Evolutionary conservation across 2,113 vertebrate genomes (phyloP).

Genomic region (Hydropotes inermis): DNA sequence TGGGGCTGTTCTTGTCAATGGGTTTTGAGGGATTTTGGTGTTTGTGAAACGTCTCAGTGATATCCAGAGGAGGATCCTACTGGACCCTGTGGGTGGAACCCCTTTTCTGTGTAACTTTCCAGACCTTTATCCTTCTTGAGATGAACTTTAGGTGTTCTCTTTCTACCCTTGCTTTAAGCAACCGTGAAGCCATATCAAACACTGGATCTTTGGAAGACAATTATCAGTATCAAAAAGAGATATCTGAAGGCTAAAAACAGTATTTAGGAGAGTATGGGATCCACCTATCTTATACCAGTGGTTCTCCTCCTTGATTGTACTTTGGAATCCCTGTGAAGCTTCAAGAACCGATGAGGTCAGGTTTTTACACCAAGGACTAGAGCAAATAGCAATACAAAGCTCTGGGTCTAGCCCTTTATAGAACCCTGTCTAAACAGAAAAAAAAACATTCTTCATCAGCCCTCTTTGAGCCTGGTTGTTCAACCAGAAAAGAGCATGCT

Average conservation of each 20-base stretch:
- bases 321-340: background rate
- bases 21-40: background rate
- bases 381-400: background rate
- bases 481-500: background rate
- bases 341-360: background rate
- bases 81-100: background rate
- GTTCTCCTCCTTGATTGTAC: background rate
- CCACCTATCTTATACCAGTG: background rate
- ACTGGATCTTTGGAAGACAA: background rate
- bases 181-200: background rate
- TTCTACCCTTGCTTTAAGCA: slow-evolving; percentile 32
- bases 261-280: background rate
- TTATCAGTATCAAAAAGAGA: background rate
- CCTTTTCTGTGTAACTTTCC: background rate
- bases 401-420: background rate
- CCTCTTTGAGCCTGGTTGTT: background rate
- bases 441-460: background rate
- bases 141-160: background rate
- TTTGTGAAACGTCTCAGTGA: background rate
- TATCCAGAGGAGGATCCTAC: background rate
- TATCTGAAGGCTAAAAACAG: background rate
- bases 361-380: background rate
- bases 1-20: background rate
- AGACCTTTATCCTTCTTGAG: background rate
- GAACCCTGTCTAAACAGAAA: background rate